These are phyloP conservation scores for Lithosia quadra DNA, from an alignment of 2,888 invertebrate species.

Conservation along the genomic window DNA sequence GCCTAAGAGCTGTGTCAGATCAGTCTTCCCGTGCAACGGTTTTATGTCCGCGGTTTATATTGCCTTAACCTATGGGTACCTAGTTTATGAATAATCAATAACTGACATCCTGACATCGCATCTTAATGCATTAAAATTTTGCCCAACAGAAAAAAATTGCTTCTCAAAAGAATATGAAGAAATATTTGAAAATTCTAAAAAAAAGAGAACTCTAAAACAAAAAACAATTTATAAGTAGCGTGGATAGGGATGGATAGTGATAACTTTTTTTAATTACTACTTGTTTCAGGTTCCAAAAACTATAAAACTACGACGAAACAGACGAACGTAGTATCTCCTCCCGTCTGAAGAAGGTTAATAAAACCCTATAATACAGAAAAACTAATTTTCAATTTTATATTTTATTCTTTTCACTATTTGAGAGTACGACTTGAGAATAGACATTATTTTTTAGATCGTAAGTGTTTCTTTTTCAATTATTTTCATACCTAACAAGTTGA, in stretches of 20 bases:
- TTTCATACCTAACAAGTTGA: neutral
- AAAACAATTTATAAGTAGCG: too few species aligned
- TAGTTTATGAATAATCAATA: neutral
- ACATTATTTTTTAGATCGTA: neutral
- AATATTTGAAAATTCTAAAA: too few species aligned
- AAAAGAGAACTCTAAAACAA: too few species aligned
- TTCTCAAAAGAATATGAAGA: too few species aligned
- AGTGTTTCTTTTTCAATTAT: neutral
- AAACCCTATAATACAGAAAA: too few species aligned
- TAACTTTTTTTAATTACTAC: too few species aligned
- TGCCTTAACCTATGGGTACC: neutral
- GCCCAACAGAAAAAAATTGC: too few species aligned
- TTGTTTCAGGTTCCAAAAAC: neutral
- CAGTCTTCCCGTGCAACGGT: neutral
- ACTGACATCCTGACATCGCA: neutral
- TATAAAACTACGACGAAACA: too few species aligned
- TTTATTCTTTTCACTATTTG: neutral
- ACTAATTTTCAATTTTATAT: too few species aligned
- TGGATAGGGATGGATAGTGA: too few species aligned
- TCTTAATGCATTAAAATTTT: neutral
- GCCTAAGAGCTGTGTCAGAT: slow-evolving; percentile 5
- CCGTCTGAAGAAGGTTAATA: too few species aligned
- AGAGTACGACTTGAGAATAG: neutral
- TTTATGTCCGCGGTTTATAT: neutral
- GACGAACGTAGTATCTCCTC: too few species aligned